These are phyloP conservation scores for Tipula vernalis DNA, from an alignment of 2,888 invertebrate species.

Conservation along the genomic window DNA sequence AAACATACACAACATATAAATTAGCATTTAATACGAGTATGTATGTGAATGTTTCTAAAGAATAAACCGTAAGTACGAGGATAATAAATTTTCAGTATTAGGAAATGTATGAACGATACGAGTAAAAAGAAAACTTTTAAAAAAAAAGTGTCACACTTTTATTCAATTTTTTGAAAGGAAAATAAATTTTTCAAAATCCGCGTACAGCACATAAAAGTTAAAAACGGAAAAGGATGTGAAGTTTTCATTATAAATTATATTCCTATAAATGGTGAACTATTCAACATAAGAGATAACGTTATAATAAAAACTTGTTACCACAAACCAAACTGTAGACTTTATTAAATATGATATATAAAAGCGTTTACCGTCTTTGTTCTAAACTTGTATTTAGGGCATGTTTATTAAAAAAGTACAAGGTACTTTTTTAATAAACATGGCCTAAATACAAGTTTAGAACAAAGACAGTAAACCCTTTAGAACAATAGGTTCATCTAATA, in stretches of 20 bases:
- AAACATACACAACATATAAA: background rate
- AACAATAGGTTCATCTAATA: too few relatives aligned
- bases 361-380: too few relatives aligned
- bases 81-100: background rate
- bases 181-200: background rate
- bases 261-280: background rate
- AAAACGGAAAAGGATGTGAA: background rate
- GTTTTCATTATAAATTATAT: background rate
- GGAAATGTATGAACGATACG: background rate
- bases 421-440: too few relatives aligned
- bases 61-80: background rate
- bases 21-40: background rate
- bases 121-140: background rate
- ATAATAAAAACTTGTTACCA: too few relatives aligned
- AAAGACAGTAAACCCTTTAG: too few relatives aligned
- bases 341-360: too few relatives aligned
- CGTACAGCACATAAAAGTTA: background rate
- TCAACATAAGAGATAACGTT: background rate
- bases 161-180: background rate
- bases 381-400: too few relatives aligned
- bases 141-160: background rate
- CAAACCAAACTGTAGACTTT: too few relatives aligned
- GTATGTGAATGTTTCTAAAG: background rate
- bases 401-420: too few relatives aligned
- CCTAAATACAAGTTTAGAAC: too few relatives aligned